phyloP scores from a whole-genome alignment of 2,113 vertebrate genomes.

The Pseudolaguvia tuberculata region DNA sequence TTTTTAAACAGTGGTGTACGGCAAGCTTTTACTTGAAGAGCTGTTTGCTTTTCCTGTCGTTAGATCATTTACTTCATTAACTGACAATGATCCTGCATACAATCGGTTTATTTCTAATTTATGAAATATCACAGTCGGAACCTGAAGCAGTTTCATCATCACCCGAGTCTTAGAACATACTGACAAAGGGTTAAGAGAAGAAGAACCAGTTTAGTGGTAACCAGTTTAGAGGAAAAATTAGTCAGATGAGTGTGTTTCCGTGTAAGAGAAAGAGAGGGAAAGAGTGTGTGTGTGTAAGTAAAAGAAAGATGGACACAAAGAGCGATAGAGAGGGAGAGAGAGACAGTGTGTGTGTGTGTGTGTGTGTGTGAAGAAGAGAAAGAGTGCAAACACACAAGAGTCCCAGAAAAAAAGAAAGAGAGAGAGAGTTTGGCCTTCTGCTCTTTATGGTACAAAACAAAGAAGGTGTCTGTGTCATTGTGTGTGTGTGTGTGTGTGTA shows the following conservation, averaged over 20 bases:
- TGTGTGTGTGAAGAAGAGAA: too few species aligned
- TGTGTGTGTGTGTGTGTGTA: constrained; percentile 7
- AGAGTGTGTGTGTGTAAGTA: not conserved
- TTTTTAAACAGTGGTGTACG: too few species aligned
- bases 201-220: constrained; percentile 34
- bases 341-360: too few species aligned
- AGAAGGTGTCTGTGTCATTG: constrained; percentile 33
- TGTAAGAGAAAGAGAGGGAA: not conserved
- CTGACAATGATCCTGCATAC: too few species aligned
- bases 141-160: too few species aligned
- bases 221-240: not conserved
- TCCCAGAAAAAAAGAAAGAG: not conserved
- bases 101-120: too few species aligned
- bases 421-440: not conserved
- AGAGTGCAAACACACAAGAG: too few species aligned
- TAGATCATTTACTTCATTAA: not conserved
- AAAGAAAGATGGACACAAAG: not conserved
- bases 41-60: not conserved
- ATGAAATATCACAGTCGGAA: not conserved
- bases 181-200: constrained; percentile 1
- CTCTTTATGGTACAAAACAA: not conserved
- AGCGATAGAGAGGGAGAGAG: not conserved
- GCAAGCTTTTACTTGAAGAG: too few species aligned
- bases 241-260: not conserved
- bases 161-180: not conserved